These are phyloP conservation scores for Heliconius ismenius DNA, from an alignment of 2,888 invertebrate species.

Conservation along the genomic window DNA sequence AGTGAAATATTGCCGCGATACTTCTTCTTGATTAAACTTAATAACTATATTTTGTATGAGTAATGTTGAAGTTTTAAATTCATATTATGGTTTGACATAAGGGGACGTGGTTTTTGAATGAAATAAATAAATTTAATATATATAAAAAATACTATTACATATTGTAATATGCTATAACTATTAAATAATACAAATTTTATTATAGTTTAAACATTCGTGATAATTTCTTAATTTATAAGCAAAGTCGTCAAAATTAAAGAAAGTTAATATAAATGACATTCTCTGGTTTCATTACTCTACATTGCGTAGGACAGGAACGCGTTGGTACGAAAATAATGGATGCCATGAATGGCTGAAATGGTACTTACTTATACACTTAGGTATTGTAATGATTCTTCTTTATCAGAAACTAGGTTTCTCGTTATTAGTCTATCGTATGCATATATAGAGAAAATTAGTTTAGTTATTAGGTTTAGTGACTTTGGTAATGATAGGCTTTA, in stretches of 20 bases:
- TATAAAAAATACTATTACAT: not conserved
- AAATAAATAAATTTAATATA: not conserved
- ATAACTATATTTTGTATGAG: conserved; percentile 11
- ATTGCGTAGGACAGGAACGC: conserved; percentile 58
- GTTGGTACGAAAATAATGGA: conserved; percentile 69
- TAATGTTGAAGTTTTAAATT: not conserved
- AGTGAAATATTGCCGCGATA: conserved; percentile 33
- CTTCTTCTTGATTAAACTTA: conserved; percentile 21
- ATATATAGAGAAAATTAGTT: not conserved
- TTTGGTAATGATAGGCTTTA: not conserved
- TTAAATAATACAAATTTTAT: too few species aligned
- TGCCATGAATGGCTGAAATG: conserved; percentile 49
- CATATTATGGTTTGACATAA: not conserved
- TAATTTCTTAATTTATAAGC: not conserved
- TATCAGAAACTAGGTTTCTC: conserved; percentile 46
- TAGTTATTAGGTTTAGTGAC: not conserved
- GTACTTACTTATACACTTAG: conserved; percentile 42
- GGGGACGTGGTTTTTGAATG: not conserved
- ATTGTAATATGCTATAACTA: too few species aligned
- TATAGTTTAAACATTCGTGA: not conserved
- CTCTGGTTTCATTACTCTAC: conserved; percentile 43
- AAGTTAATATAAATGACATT: not conserved
- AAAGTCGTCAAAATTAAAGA: not conserved
- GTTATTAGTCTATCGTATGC: conserved; percentile 45
- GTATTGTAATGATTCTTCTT: conserved; percentile 47